Conservation (phyloP, 2,113 vertebrate genomes). For the Anthoscopus minutus region DNA sequence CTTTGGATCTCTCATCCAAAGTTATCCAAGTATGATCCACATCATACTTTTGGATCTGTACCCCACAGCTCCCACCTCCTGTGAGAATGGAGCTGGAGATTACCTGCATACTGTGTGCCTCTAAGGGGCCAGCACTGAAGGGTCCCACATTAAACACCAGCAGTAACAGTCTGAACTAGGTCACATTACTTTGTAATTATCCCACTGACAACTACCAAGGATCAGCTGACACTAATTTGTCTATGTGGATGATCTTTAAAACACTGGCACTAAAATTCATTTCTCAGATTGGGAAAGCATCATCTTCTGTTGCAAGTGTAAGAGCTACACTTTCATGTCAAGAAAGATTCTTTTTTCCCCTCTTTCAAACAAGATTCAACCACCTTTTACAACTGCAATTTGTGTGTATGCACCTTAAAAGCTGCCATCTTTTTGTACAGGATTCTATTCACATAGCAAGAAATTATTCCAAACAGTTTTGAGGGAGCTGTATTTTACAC, state of each 20-base stretch:
- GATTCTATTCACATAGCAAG: neutral
- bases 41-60: neutral
- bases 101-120: fast-evolving
- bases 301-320: neutral
- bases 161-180: neutral
- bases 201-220: neutral
- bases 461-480: neutral
- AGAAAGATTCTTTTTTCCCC: neutral
- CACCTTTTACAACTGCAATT: neutral
- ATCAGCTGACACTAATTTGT: neutral
- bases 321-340: neutral
- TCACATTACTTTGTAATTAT: neutral
- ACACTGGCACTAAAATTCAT: neutral
- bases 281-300: neutral
- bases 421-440: neutral
- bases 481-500: neutral
- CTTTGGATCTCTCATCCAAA: neutral
- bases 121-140: neutral
- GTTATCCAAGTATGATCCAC: neutral
- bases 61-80: neutral
- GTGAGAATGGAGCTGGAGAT: neutral
- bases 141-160: neutral
- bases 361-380: neutral
- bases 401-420: neutral
- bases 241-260: neutral